Evolutionary conservation across 2,113 vertebrate genomes (phyloP).

Genomic region (Rhinoderma darwinii): DNA sequence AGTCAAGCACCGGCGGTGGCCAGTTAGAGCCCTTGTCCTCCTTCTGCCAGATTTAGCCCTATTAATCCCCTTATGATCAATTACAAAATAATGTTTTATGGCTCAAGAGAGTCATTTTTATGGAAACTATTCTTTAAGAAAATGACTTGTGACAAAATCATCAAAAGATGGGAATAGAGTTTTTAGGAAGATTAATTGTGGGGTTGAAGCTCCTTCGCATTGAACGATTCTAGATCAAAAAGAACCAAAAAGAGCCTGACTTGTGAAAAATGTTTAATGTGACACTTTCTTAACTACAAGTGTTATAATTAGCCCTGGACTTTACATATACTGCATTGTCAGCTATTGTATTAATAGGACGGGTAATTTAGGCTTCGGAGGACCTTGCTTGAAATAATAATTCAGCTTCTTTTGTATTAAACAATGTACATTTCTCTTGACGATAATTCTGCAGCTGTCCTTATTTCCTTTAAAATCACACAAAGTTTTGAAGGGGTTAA

Average conservation of each 20-base stretch:
- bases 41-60: slow-evolving; percentile 62
- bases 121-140: slow-evolving; percentile 58
- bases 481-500: background rate
- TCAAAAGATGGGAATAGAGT: slow-evolving; percentile 62
- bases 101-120: slow-evolving; percentile 61
- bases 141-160: slow-evolving; percentile 50
- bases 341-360: slow-evolving; percentile 30
- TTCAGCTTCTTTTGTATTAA: slow-evolving; percentile 12
- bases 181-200: slow-evolving; percentile 50
- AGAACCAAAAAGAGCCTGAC: slow-evolving; percentile 37
- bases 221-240: slow-evolving; percentile 48
- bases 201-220: background rate
- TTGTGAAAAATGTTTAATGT: slow-evolving; percentile 47
- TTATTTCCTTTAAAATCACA: background rate
- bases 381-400: slow-evolving; percentile 3
- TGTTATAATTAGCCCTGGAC: slow-evolving; percentile 52
- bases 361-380: background rate
- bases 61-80: slow-evolving; percentile 63
- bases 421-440: background rate
- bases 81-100: slow-evolving; percentile 67
- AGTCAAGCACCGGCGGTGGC: slow-evolving; percentile 67
- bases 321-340: slow-evolving; percentile 23
- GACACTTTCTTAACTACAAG: slow-evolving; percentile 54
- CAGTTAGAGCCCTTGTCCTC: slow-evolving; percentile 63
- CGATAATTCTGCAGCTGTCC: background rate